Percentiles rank a stretch among this genome's conserved stretches.
phyloP scores from a whole-genome alignment of 2,797 vertebrate species.

The Uromys caudimaculatus region DNA sequence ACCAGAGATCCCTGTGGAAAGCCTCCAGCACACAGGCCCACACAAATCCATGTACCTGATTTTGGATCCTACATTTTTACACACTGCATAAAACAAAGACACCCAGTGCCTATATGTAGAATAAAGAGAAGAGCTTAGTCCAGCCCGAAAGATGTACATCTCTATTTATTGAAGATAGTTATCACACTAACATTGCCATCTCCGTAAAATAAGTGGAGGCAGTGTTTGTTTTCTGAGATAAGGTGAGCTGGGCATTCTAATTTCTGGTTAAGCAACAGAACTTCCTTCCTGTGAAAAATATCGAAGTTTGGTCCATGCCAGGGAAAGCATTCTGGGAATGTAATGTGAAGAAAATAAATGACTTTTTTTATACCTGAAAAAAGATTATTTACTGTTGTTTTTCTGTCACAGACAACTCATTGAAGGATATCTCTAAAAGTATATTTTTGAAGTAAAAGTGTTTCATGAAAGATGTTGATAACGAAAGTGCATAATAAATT shows the following conservation, averaged over 20 bases:
- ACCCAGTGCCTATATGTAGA: not conserved
- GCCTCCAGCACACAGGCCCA: no score
- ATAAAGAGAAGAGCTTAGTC: not conserved
- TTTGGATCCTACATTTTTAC: constrained; percentile 3
- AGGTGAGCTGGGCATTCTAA: not conserved
- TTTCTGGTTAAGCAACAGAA: constrained; percentile 1
- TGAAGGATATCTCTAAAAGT: not conserved
- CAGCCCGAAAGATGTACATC: not conserved
- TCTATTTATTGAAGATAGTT: not conserved
- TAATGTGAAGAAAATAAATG: constrained; percentile 8
- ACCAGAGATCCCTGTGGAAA: no score
- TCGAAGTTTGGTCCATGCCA: not conserved
- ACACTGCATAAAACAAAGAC: not conserved
- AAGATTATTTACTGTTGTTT: not conserved
- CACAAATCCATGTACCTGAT: not conserved
- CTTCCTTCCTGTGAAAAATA: constrained; percentile 11
- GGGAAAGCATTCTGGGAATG: not conserved
- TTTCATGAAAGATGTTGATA: constrained; percentile 44
- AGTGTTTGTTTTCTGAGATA: constrained; percentile 33
- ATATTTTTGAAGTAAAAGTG: constrained; percentile 4
- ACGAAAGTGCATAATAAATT: constrained; percentile 64
- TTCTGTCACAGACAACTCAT: not conserved
- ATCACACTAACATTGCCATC: not conserved
- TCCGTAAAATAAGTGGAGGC: not conserved
- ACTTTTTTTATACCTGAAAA: not conserved